Conservation (phyloP, 2,888 invertebrate species). For the Smittia aterrima region DNA sequence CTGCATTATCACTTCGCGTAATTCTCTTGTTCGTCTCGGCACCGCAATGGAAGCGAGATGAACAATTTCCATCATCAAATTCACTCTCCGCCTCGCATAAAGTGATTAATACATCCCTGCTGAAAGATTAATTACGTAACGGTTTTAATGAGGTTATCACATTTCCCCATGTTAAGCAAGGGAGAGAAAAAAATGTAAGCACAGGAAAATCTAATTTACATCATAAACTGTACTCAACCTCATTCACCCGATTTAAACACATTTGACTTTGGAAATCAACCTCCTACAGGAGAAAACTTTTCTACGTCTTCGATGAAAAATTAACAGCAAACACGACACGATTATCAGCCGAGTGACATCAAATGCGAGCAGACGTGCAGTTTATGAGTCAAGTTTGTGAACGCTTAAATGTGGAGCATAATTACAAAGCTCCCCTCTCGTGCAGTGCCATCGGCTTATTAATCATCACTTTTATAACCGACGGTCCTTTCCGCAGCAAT, state of each 20-base stretch:
- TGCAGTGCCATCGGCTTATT: constrained; percentile 20
- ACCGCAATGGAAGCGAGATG: too few relatives aligned
- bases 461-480: constrained; percentile 20
- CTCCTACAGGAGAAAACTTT: neutral
- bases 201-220: constrained; percentile 21
- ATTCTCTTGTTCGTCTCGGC: too few relatives aligned
- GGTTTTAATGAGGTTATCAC: constrained; percentile 39
- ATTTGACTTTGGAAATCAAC: neutral
- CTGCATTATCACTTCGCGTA: too few relatives aligned
- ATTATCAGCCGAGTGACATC: constrained; percentile 37
- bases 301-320: constrained; percentile 6
- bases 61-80: neutral
- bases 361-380: neutral
- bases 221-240: neutral
- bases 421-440: neutral
- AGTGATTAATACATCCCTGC: constrained; percentile 40
- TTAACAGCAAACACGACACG: constrained; percentile 31
- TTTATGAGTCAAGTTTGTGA: neutral
- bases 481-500: neutral
- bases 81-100: neutral
- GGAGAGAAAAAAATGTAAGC: neutral
- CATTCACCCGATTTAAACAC: neutral
- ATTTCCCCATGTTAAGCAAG: constrained; percentile 19
- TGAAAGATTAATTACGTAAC: constrained; percentile 40
- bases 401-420: neutral